A percentile compares a stretch with the other conserved stretches of the same genome.
phyloP scores from a whole-genome alignment of 2,888 invertebrate genomes.

The Labia minor region DNA sequence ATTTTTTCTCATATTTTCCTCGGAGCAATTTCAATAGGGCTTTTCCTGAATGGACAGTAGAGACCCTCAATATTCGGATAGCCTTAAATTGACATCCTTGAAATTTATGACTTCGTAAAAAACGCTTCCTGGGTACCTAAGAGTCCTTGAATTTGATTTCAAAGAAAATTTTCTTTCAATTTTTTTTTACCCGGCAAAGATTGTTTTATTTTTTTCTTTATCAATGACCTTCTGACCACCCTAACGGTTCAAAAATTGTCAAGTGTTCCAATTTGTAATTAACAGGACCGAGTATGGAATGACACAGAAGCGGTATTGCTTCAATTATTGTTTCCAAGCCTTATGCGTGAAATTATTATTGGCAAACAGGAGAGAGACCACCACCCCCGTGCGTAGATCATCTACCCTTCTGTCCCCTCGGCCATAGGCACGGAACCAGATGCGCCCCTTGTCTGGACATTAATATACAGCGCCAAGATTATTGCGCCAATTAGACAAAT shows the following conservation, averaged over 20 bases:
- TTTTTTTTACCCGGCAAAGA: background rate
- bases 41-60: background rate
- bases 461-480: too few relatives aligned
- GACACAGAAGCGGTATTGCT: too few relatives aligned
- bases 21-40: background rate
- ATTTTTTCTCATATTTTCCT: background rate
- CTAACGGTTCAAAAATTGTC: background rate
- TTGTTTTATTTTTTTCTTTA: background rate
- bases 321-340: background rate
- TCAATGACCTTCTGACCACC: background rate
- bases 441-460: too few relatives aligned
- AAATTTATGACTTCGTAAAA: slow-evolving; percentile 6
- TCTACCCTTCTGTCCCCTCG: background rate
- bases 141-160: background rate
- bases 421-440: background rate
- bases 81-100: slow-evolving; percentile 7
- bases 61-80: slow-evolving; percentile 13
- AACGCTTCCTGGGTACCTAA: slow-evolving; percentile 1
- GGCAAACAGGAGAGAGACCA: background rate
- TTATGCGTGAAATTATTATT: slow-evolving; percentile 8
- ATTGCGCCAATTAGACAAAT: too few relatives aligned
- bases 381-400: background rate
- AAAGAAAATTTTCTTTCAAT: background rate
- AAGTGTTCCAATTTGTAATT: background rate
- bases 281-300: too few relatives aligned